phyloP scores from a whole-genome alignment of 2,113 vertebrate species.

The Rutilus rutilus region DNA sequence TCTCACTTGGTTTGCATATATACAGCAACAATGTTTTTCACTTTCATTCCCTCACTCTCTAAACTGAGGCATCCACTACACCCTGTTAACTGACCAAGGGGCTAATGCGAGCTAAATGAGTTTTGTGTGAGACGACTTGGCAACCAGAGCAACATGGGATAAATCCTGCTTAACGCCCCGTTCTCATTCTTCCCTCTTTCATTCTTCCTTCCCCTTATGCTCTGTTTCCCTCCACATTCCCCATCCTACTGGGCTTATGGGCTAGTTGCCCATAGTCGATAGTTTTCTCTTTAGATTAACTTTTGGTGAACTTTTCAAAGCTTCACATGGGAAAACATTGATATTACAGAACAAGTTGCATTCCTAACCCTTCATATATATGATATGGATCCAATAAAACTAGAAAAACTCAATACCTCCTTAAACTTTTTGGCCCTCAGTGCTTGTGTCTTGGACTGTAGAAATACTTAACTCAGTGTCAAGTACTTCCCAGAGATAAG shows the following conservation, averaged over 20 bases:
- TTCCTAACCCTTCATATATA: slow-evolving; percentile 9
- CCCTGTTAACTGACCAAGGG: slow-evolving; percentile 20
- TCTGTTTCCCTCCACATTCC: background rate
- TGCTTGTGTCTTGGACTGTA: background rate
- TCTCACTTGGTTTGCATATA: slow-evolving; percentile 2
- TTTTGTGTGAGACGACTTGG: slow-evolving; percentile 33
- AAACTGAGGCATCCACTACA: background rate
- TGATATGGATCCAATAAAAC: background rate
- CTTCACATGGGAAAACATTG: slow-evolving; percentile 29
- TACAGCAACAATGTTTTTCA: background rate
- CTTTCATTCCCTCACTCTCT: slow-evolving; percentile 5
- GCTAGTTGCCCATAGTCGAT: slow-evolving; percentile 3
- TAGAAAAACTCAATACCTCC: background rate
- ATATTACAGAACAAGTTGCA: slow-evolving; percentile 29
- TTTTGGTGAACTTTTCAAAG: slow-evolving; percentile 35
- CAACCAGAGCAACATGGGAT: slow-evolving; percentile 1
- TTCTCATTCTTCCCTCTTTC: background rate
- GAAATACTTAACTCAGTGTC: slow-evolving; percentile 3
- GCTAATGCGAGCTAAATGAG: slow-evolving; percentile 38
- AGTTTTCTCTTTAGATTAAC: slow-evolving; percentile 35
- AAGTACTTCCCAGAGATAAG: background rate
- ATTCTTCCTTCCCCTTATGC: background rate
- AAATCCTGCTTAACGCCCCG: background rate
- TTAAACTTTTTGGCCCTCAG: background rate
- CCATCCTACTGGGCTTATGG: background rate